Percentiles rank a stretch among this genome's conserved stretches.
These are phyloP conservation scores for Axinella damicornis DNA, from an alignment of 37 sponge, comb jelly and placozoan species.

Conservation along the genomic window DNA sequence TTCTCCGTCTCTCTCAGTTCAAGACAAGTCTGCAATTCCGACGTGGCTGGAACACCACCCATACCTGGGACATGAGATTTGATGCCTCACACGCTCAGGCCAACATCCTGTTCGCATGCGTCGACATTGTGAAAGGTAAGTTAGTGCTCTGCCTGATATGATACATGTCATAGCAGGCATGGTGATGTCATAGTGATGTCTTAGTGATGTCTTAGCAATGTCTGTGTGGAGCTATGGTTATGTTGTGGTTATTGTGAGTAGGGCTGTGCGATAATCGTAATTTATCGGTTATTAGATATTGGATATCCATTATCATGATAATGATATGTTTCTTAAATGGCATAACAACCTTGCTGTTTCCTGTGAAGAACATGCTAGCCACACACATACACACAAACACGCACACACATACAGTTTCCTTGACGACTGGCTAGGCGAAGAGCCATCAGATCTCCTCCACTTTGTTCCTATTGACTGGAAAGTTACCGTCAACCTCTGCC, in stretches of 20 bases:
- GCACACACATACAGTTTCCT: conserved; percentile 15
- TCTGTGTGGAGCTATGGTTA: no score
- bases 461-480: conserved; percentile 86
- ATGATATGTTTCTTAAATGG: no score
- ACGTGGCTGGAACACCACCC: conserved; percentile 79
- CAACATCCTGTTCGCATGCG: conserved; percentile 75
- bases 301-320: no score
- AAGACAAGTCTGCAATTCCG: conserved; percentile 65
- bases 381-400: neutral
- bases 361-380: no score
- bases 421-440: conserved; percentile 81
- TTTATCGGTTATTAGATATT: no score
- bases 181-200: no score
- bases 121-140: conserved; percentile 84
- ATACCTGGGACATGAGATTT: conserved; percentile 83
- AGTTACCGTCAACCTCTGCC: conserved; percentile 32
- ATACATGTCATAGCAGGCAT: no score
- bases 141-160: neutral
- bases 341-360: no score
- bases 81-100: conserved; percentile 24
- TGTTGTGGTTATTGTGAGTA: no score
- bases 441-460: conserved; percentile 64
- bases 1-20: neutral
- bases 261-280: no score
- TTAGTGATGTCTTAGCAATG: no score